Base-by-base conservation (phyloP, 2,797 vertebrate genomes). In the Falco peregrinus region DNA sequence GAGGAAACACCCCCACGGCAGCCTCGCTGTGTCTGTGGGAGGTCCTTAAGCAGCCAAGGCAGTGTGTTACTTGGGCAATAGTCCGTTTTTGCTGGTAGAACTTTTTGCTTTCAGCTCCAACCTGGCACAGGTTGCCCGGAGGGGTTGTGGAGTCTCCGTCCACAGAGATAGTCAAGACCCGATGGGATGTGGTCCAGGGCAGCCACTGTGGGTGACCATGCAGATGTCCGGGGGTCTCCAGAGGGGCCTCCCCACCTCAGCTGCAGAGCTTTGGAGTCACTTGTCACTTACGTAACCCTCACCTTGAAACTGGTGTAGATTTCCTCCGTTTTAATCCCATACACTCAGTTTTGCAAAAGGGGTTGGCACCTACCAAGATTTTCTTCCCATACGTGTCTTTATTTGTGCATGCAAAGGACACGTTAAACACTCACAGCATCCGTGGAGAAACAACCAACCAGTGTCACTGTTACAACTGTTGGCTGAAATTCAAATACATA, bases 371-470 rank as follows among this genome's bases (percentile, higher is more conserved):
- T 47, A 41, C 48, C 87, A 75, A 94, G 39, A 24, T 24, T 51
- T 68, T 51, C 98, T 98, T 97, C 99, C 98, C 98, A 48, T 99
- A 98, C 94, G 83, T 98, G 91, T 99, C 98, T 91, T 98, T 98
- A 96, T 98, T 98, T 70, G 98, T 98, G 87, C 99, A 99, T 82
- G 98, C 67, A 88, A 98, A 98, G 43, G 96, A 97, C 43, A 35
- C 35, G 97, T 97, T 96, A 45, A 97, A 70, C 21, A 85, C 51
- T 17, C n/a, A 70, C 97, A 80, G 94, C 78, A n/a, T 43, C 97
- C 98, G 96, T 73, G 65, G 35, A 87, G 43, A 54, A 82, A 59
- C 12, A 70, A 60, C 26, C 14, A 15, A 12, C 11, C 6, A 2
- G 6, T 4, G 22, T 17, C 60, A 6, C 10, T 16, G 28, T 24